phyloP scores from a whole-genome alignment of 2,113 vertebrate species.

The Chascanopsetta lugubris region DNA sequence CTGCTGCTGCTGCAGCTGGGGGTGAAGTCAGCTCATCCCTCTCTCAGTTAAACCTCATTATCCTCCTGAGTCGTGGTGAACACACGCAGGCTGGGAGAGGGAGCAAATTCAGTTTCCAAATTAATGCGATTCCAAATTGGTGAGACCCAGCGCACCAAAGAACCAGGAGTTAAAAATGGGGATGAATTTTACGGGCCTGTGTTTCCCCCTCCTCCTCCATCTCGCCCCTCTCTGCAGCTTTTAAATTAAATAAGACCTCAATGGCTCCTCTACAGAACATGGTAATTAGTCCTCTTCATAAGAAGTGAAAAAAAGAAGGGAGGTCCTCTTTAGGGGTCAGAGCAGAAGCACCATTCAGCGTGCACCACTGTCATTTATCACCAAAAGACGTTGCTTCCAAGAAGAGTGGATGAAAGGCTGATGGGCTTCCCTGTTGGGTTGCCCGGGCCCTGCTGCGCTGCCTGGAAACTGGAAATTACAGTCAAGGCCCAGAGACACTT shows the following conservation, averaged over 20 bases:
- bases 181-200: slow-evolving; percentile 67
- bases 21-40: slow-evolving; percentile 13
- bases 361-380: slow-evolving; percentile 77
- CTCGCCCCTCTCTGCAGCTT: slow-evolving; percentile 53
- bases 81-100: slow-evolving; percentile 9
- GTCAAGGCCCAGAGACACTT: slow-evolving; percentile 32
- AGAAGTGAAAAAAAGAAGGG: slow-evolving; percentile 66
- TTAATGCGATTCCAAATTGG: slow-evolving; percentile 59
- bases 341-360: slow-evolving; percentile 71
- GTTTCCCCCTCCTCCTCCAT: slow-evolving; percentile 59
- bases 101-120: slow-evolving; percentile 44
- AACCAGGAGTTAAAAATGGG: slow-evolving; percentile 52
- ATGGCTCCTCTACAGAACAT: slow-evolving; percentile 72
- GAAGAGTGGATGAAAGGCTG: slow-evolving; percentile 69
- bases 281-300: slow-evolving; percentile 79
- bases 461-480: slow-evolving; percentile 65
- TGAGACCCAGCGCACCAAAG: slow-evolving; percentile 46
- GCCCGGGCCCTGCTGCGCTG: slow-evolving; percentile 51
- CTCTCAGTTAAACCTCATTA: background rate
- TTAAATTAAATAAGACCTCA: slow-evolving; percentile 80
- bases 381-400: slow-evolving; percentile 66
- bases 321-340: slow-evolving; percentile 65
- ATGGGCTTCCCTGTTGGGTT: slow-evolving; percentile 65
- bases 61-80: slow-evolving; percentile 25
- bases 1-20: background rate